Conservation (phyloP, 2,797 vertebrate genomes). For the Lemur catta region DNA sequence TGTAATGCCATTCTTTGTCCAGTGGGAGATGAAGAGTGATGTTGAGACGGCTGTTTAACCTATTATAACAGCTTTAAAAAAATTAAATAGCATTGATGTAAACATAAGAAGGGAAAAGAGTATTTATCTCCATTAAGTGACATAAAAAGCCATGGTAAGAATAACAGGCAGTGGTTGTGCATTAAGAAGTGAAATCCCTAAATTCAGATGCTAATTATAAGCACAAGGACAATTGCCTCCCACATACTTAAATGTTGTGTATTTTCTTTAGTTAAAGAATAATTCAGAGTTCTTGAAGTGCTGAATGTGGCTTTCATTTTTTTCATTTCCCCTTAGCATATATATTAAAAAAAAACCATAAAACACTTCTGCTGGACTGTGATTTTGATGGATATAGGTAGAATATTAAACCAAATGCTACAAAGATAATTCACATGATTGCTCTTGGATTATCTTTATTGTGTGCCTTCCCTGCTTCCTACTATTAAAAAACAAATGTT, state of each 20-base stretch:
- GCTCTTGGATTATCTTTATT: neutral
- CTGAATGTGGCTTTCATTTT: constrained; percentile 75
- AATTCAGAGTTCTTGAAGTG: constrained; percentile 75
- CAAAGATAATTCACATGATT: constrained; percentile 17
- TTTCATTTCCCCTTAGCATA: constrained; percentile 64
- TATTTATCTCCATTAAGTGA: constrained; percentile 83
- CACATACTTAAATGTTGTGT: constrained; percentile 73
- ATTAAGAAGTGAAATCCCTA: constrained; percentile 78
- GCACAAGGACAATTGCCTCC: constrained; percentile 82
- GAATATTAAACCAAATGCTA: constrained; percentile 1
- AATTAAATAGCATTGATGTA: constrained; percentile 78
- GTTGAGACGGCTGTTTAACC: constrained; percentile 80
- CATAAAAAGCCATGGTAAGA: constrained; percentile 75
- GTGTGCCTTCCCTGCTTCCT: neutral
- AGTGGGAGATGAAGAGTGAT: constrained; percentile 81
- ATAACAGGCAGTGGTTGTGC: constrained; percentile 75
- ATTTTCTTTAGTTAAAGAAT: constrained; percentile 75
- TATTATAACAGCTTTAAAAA: constrained; percentile 79
- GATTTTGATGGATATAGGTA: constrained; percentile 31
- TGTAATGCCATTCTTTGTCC: constrained; percentile 80
- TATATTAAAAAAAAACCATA: constrained; percentile 42
- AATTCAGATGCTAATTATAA: constrained; percentile 82
- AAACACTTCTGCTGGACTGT: neutral
- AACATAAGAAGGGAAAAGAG: constrained; percentile 79
- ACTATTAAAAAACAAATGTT: constrained; percentile 29